Evolutionary conservation across 2,113 vertebrate species (phyloP).

Genomic region (Osmerus eperlanus): DNA sequence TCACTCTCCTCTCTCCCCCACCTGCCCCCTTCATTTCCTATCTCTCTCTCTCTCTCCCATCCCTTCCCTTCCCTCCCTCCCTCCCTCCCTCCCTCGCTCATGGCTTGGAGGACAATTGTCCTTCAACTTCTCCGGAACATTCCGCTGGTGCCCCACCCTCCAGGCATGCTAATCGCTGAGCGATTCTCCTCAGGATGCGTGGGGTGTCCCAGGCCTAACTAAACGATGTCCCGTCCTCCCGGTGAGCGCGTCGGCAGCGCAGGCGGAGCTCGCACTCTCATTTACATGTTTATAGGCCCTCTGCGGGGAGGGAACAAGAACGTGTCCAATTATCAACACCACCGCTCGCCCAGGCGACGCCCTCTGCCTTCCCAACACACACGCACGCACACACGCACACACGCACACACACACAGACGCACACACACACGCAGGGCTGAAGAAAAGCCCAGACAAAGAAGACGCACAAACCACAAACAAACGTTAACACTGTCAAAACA

Average conservation of each 20-base stretch:
- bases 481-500: background rate
- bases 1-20: no score
- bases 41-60: no score
- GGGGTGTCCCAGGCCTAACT: constrained; percentile 38
- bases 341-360: constrained; percentile 49
- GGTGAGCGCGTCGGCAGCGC: constrained; percentile 38
- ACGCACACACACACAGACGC: background rate
- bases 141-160: constrained; percentile 14
- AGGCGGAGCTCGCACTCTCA: constrained; percentile 49
- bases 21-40: no score
- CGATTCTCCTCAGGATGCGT: constrained; percentile 42
- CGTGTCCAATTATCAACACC: constrained; percentile 69
- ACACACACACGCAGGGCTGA: background rate
- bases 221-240: constrained; percentile 29
- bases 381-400: constrained; percentile 2
- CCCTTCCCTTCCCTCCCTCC: no score
- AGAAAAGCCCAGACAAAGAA: no score
- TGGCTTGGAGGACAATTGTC: constrained; percentile 21
- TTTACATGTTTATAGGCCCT: constrained; percentile 75
- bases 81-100: background rate
- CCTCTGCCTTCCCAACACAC: constrained; percentile 41
- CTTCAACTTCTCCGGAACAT: constrained; percentile 17
- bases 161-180: constrained; percentile 42
- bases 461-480: constrained; percentile 22
- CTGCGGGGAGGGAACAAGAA: constrained; percentile 51